Conservation (phyloP, 2,113 vertebrate species). For the Emydocephalus ijimae region DNA sequence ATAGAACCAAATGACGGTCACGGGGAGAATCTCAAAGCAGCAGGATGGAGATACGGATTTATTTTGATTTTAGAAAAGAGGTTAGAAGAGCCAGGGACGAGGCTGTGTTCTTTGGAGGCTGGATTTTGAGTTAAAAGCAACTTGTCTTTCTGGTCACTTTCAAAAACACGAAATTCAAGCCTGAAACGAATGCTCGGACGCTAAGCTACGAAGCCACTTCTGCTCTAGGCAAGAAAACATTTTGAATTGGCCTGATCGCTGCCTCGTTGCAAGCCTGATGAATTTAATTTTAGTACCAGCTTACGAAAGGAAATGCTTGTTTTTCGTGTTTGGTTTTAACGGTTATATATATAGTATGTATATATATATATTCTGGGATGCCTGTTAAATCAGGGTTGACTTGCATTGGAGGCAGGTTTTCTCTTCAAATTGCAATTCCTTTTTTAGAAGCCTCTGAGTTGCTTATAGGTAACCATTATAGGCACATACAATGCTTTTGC, state of each 20-base stretch:
- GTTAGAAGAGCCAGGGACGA: not conserved
- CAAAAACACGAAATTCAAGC: not conserved
- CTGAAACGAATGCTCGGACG: rapidly evolving
- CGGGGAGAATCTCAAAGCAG: rapidly evolving
- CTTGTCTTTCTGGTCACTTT: slow-evolving; percentile 20
- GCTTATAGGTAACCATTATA: not conserved
- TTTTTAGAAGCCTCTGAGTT: not conserved
- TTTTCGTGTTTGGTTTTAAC: not conserved
- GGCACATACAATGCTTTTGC: not conserved
- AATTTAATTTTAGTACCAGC: not conserved
- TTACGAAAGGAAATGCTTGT: rapidly evolving
- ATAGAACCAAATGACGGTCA: not conserved
- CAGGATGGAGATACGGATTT: not conserved
- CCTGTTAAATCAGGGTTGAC: not conserved
- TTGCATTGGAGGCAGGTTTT: not conserved
- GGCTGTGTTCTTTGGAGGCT: not conserved
- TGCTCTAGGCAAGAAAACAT: not conserved
- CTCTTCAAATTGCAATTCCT: not conserved
- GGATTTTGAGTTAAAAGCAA: slow-evolving; percentile 9
- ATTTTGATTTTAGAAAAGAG: slow-evolving; percentile 19
- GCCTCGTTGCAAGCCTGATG: slow-evolving; percentile 34
- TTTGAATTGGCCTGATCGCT: slow-evolving; percentile 13
- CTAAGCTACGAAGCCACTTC: not conserved
- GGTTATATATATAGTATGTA: not conserved
- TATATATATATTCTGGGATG: not conserved